Percentiles rank a stretch among this genome's conserved stretches.
Conservation (phyloP, 2,797 vertebrate genomes). For the Esox lucius region DNA sequence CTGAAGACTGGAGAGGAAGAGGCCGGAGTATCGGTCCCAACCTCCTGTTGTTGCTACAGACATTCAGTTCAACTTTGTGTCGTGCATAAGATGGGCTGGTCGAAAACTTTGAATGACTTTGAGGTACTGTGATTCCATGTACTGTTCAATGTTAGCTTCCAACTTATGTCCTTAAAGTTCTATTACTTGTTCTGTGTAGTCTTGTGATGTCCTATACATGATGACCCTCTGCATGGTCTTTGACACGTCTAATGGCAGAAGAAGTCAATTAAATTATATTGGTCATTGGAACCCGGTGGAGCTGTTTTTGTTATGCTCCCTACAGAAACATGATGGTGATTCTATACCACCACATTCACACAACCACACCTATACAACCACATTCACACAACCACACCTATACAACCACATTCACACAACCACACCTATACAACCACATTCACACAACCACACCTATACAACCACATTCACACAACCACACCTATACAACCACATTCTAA, state of each 20-base stretch:
- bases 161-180: no score
- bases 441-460: no score
- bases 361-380: not conserved
- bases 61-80: not conserved
- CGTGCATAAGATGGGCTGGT: not conserved
- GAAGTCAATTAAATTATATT: constrained; percentile 54
- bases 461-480: not conserved
- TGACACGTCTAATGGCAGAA: constrained; percentile 57
- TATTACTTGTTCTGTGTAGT: no score
- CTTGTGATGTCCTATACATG: not conserved
- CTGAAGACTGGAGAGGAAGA: constrained; percentile 16
- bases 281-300: constrained; percentile 54
- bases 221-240: constrained; percentile 47
- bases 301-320: constrained; percentile 32
- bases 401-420: no score
- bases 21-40: not conserved
- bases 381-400: no score
- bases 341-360: no score
- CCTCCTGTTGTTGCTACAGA: constrained; percentile 21
- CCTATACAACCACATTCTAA: not conserved
- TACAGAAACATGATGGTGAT: not conserved
- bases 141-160: not conserved
- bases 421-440: no score
- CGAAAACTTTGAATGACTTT: constrained; percentile 3
- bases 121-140: not conserved